These are phyloP conservation scores for Vulpes ferrilata DNA, from an alignment of 2,113 vertebrate genomes.

Conservation along the genomic window DNA sequence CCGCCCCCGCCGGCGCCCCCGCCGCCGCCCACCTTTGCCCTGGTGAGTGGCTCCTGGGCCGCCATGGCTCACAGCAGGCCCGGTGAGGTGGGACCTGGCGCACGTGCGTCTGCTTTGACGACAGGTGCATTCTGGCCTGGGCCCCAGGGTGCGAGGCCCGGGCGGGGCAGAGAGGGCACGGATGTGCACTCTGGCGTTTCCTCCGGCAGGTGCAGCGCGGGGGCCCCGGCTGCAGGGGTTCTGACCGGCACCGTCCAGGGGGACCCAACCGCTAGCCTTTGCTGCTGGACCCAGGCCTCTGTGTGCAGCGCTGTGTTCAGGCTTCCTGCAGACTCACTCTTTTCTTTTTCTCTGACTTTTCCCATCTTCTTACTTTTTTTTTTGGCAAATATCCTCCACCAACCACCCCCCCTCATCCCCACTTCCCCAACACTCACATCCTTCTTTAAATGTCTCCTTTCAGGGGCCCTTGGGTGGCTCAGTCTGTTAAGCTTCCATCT, in stretches of 20 bases:
- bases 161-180: no score
- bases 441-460: not conserved
- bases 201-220: not conserved
- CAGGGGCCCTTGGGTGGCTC: not conserved
- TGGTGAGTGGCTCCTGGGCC: conserved; percentile 88
- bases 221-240: not conserved
- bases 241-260: not conserved
- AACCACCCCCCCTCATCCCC: not conserved
- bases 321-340: not conserved
- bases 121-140: not conserved
- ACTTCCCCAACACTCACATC: not conserved
- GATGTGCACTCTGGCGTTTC: not conserved
- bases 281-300: not conserved
- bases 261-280: not conserved
- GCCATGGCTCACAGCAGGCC: not conserved
- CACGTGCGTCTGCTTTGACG: not conserved
- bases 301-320: not conserved
- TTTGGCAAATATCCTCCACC: not conserved
- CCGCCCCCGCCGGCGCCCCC: conserved; percentile 93
- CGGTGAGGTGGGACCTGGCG: not conserved
- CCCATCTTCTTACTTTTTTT: not conserved
- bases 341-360: not conserved
- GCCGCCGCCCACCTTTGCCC: conserved; percentile 92
- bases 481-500: not conserved
- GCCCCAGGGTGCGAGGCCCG: no score